These are phyloP conservation scores for Tigriopus japonicus DNA, from an alignment of 1,140 invertebrate genomes.

Conservation along the genomic window DNA sequence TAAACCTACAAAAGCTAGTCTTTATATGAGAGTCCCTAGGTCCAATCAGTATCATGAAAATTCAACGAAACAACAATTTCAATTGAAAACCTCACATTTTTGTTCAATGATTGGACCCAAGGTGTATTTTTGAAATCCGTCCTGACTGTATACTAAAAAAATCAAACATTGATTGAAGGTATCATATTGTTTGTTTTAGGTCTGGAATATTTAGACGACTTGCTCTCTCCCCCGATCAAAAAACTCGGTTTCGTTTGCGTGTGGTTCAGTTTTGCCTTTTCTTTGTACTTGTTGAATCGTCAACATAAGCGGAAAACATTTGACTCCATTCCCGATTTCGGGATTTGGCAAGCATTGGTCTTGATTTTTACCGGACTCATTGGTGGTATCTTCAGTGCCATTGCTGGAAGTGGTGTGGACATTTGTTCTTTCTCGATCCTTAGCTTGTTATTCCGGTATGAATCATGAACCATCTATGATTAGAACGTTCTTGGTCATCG, in stretches of 20 bases:
- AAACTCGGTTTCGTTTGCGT: constrained; percentile 13
- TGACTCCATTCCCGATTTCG: constrained; percentile 5
- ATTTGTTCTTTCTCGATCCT: constrained; percentile 12
- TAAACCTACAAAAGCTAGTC: too few species aligned
- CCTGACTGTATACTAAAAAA: too few species aligned
- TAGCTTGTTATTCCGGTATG: neutral
- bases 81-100: too few species aligned
- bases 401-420: constrained; percentile 8
- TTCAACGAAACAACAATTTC: too few species aligned
- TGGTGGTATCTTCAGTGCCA: constrained; percentile 8
- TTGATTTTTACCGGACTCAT: neutral
- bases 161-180: too few species aligned
- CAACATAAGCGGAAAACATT: constrained; percentile 8
- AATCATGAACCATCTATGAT: neutral
- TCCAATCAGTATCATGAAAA: too few species aligned
- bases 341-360: neutral
- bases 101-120: too few species aligned
- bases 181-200: constrained; percentile 7
- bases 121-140: too few species aligned
- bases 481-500: too few species aligned
- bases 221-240: neutral
- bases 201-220: constrained; percentile 1
- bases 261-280: constrained; percentile 15
- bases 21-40: too few species aligned
- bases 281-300: constrained; percentile 10